Evolutionary conservation across 2,888 invertebrate species (phyloP).

Genomic region (Siphonodentalium dalli): DNA sequence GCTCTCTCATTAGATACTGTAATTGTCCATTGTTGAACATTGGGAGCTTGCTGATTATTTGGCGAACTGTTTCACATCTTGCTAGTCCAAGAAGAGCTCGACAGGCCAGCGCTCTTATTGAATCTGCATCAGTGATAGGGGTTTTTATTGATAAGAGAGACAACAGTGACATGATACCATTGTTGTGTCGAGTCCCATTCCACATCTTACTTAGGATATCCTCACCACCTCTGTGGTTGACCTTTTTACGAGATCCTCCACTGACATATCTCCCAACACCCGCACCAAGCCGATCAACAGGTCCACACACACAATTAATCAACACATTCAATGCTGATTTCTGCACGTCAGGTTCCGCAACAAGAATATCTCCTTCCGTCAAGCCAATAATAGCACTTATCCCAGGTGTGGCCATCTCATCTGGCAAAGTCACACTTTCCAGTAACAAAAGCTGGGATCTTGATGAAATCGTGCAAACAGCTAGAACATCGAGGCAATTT

Average conservation of each 20-base stretch:
- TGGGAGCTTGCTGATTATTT: slow-evolving; percentile 94
- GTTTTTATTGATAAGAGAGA: slow-evolving; percentile 89
- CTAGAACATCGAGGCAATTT: slow-evolving; percentile 83
- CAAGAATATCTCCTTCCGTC: slow-evolving; percentile 89
- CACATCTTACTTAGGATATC: slow-evolving; percentile 91
- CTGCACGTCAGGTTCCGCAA: slow-evolving; percentile 90
- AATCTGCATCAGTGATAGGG: slow-evolving; percentile 96
- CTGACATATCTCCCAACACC: slow-evolving; percentile 56
- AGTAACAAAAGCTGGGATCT: slow-evolving; percentile 71
- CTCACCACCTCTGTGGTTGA: slow-evolving; percentile 68
- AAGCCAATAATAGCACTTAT: slow-evolving; percentile 85
- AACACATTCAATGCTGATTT: slow-evolving; percentile 88
- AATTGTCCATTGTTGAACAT: slow-evolving; percentile 91
- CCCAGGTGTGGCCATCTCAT: slow-evolving; percentile 67
- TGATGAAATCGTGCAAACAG: slow-evolving; percentile 89
- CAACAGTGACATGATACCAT: slow-evolving; percentile 93
- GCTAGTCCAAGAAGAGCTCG: slow-evolving; percentile 88
- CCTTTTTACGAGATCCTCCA: slow-evolving; percentile 54
- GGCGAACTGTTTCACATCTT: slow-evolving; percentile 87
- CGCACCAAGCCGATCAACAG: slow-evolving; percentile 71
- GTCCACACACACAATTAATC: slow-evolving; percentile 93
- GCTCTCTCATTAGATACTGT: slow-evolving; percentile 94
- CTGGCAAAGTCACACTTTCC: slow-evolving; percentile 69
- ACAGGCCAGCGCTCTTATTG: slow-evolving; percentile 91
- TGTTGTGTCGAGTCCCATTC: slow-evolving; percentile 91